Percentiles rank a stretch among this genome's conserved stretches.
phyloP scores from a whole-genome alignment of 2,113 vertebrate species.

The Polypterus bichir region DNA sequence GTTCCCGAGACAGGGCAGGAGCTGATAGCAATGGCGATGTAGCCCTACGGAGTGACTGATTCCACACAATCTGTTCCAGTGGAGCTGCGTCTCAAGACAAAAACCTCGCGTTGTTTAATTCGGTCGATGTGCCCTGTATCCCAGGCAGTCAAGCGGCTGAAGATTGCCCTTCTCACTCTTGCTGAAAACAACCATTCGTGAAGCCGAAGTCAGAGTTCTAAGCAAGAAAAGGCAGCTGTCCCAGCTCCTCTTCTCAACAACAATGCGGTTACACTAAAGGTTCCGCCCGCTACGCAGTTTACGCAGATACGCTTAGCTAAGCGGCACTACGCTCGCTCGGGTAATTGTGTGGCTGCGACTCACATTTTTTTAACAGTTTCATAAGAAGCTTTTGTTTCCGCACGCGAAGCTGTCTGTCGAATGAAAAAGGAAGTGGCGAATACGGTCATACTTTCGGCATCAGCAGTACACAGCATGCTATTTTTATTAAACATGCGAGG shows the following conservation, averaged over 20 bases:
- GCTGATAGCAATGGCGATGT: constrained; percentile 39
- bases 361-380: too few relatives aligned
- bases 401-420: too few relatives aligned
- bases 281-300: constrained; percentile 43
- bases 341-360: too few relatives aligned
- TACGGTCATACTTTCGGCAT: too few relatives aligned
- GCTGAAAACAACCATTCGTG: constrained; percentile 28
- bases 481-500: too few relatives aligned
- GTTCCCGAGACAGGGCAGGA: constrained; percentile 28
- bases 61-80: constrained; percentile 49
- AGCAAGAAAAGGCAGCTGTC: constrained; percentile 23
- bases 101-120: too few relatives aligned
- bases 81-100: constrained; percentile 16
- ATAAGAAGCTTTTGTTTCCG: too few relatives aligned
- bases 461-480: too few relatives aligned
- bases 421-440: too few relatives aligned
- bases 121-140: too few relatives aligned
- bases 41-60: constrained; percentile 45
- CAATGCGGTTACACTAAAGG: constrained; percentile 46
- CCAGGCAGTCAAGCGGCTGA: too few relatives aligned
- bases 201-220: constrained; percentile 11
- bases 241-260: constrained; percentile 45
- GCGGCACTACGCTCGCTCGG: background rate
- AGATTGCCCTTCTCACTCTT: background rate
- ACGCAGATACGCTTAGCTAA: constrained; percentile 24